A percentile compares a stretch with the other conserved stretches of the same genome.
phyloP scores from a whole-genome alignment of 2,797 vertebrate genomes.

The Chelon labrosus region DNA sequence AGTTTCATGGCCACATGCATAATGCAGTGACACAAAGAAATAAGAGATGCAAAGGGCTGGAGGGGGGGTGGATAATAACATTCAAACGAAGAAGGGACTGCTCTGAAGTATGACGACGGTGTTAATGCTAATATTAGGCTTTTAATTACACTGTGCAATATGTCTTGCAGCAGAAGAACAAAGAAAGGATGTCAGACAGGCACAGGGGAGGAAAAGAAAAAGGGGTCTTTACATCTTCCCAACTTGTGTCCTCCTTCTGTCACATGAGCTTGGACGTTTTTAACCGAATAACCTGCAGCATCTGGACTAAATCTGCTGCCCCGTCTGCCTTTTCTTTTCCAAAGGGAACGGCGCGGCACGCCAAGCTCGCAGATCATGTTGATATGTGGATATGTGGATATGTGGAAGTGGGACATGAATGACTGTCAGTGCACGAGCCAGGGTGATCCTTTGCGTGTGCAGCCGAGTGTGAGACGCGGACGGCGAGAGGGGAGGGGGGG shows the following conservation, averaged over 20 bases:
- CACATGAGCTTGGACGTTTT: conserved; percentile 42
- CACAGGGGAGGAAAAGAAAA: neutral
- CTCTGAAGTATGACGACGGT: neutral
- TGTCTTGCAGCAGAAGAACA: neutral
- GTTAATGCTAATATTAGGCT: neutral
- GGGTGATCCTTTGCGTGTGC: conserved; percentile 26
- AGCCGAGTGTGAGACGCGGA: conserved; percentile 7
- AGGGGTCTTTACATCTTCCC: neutral
- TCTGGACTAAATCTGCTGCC: conserved; percentile 64
- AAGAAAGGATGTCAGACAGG: neutral
- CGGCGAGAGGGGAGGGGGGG: neutral
- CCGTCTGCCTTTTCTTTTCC: conserved; percentile 8
- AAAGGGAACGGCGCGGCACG: conserved; percentile 32
- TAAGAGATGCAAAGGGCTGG: conserved; percentile 6
- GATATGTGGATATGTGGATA: conserved; percentile 14
- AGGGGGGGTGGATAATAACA: conserved; percentile 31
- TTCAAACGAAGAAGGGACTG: conserved; percentile 20
- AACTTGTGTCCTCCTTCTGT: conserved; percentile 18
- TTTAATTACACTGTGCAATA: conserved; percentile 5
- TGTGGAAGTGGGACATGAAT: conserved; percentile 42
- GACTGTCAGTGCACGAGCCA: conserved; percentile 50
- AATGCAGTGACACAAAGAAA: conserved; percentile 15
- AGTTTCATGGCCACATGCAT: neutral
- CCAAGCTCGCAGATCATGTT: conserved; percentile 65
- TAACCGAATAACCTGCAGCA: conserved; percentile 66